Evolutionary conservation across 2,888 invertebrate genomes (phyloP).

Genomic region (Chrysotoxum bicinctum): DNA sequence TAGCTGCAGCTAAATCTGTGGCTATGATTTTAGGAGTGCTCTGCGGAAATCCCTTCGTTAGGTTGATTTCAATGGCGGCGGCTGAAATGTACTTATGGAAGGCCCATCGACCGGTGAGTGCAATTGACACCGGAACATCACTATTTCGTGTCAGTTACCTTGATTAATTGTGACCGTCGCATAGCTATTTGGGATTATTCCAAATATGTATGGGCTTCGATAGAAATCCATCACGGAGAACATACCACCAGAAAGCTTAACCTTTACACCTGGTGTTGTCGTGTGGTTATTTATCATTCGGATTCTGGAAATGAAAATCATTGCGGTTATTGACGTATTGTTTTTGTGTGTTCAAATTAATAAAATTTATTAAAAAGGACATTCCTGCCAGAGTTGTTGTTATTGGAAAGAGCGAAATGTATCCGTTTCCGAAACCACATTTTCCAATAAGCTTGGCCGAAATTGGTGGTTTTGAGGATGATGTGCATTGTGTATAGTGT

Average conservation of each 20-base stretch:
- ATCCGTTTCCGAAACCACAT: constrained; percentile 13
- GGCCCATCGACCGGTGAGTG: constrained; percentile 23
- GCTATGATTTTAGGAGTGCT: constrained; percentile 15
- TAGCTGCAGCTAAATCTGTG: constrained; percentile 19
- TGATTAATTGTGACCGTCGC: constrained; percentile 38
- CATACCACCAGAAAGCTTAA: background rate
- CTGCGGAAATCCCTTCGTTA: constrained; percentile 56
- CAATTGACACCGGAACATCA: constrained; percentile 60
- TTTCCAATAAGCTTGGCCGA: constrained; percentile 22
- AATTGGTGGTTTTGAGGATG: constrained; percentile 11
- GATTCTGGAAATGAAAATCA: constrained; percentile 22
- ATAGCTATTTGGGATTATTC: constrained; percentile 47
- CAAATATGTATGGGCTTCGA: constrained; percentile 36
- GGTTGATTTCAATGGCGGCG: constrained; percentile 39
- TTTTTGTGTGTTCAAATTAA: constrained; percentile 39
- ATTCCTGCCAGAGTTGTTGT: background rate
- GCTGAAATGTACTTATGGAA: background rate
- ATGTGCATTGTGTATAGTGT: background rate
- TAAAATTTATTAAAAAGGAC: constrained; percentile 30
- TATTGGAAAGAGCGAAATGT: background rate
- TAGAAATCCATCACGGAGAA: constrained; percentile 47
- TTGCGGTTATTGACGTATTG: constrained; percentile 37
- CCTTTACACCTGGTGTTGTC: constrained; percentile 21
- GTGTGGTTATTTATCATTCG: constrained; percentile 29
- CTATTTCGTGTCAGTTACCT: constrained; percentile 66